These are phyloP conservation scores for Clunio marinus DNA, from an alignment of 2,888 invertebrate genomes.

Conservation along the genomic window DNA sequence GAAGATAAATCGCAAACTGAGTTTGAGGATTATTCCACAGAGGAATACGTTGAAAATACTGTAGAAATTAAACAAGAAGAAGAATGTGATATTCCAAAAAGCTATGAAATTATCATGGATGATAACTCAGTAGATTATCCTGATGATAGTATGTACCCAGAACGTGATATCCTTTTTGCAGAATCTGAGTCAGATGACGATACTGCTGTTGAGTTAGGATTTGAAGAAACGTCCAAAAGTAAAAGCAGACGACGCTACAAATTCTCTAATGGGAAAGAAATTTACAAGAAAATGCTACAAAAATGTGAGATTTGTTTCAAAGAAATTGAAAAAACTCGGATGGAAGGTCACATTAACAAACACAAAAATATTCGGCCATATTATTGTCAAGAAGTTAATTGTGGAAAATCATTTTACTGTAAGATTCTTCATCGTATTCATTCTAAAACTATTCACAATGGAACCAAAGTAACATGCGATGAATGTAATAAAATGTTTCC, in stretches of 20 bases:
- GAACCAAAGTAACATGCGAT: conserved; percentile 6
- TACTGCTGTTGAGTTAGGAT: too few species aligned
- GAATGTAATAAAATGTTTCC: conserved; percentile 12
- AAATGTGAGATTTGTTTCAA: conserved; percentile 7
- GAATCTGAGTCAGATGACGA: too few species aligned
- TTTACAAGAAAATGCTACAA: conserved; percentile 11
- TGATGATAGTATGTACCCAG: too few species aligned
- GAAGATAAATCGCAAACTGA: background rate
- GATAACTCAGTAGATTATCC: too few species aligned
- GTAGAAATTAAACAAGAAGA: too few species aligned
- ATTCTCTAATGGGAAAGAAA: conserved; percentile 20
- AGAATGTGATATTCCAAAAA: too few species aligned
- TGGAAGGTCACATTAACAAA: conserved; percentile 34
- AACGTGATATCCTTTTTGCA: too few species aligned
- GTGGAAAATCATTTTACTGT: conserved; percentile 18
- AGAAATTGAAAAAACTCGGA: conserved; percentile 18
- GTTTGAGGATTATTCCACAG: too few species aligned
- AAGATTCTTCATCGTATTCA: conserved; percentile 1
- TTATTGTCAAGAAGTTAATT: background rate
- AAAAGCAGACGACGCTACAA: too few species aligned
- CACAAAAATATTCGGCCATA: conserved; percentile 11
- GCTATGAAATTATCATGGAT: too few species aligned
- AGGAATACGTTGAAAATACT: too few species aligned
- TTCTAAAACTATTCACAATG: background rate
- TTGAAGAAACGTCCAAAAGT: too few species aligned